Conservation (phyloP, 92 coral and sea anemone genomes). For the Porites evermanni region DNA sequence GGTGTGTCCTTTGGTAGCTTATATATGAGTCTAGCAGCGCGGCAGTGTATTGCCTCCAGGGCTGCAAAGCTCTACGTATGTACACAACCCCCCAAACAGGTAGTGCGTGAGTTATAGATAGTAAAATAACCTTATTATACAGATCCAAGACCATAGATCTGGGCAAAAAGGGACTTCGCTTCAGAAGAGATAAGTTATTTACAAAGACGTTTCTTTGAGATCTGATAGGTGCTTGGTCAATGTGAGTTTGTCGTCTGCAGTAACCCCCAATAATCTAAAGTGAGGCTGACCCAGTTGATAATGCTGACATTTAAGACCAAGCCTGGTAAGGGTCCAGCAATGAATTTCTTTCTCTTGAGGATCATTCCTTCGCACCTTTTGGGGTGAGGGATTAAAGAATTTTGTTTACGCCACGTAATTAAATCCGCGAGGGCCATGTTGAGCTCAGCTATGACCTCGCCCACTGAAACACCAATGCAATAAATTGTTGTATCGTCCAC, state of each 20-base stretch:
- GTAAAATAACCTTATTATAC: constrained; percentile 37
- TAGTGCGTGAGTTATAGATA: constrained; percentile 43
- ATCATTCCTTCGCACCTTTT: background rate
- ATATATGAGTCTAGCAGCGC: constrained; percentile 18
- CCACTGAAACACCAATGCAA: too few relatives aligned
- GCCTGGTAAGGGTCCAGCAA: background rate
- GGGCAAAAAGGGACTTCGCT: constrained; percentile 30
- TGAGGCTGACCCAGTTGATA: constrained; percentile 16
- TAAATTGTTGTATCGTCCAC: background rate
- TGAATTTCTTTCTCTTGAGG: constrained; percentile 18
- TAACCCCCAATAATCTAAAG: constrained; percentile 9
- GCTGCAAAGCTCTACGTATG: constrained; percentile 6
- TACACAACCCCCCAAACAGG: background rate
- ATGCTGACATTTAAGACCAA: background rate
- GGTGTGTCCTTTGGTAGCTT: constrained; percentile 19
- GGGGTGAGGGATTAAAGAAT: background rate
- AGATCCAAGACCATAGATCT: background rate
- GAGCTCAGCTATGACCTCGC: background rate
- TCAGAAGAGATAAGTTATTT: constrained; percentile 34
- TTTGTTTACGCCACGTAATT: constrained; percentile 1
- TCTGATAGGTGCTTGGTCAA: background rate
- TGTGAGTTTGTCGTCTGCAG: background rate
- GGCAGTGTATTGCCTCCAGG: constrained; percentile 10
- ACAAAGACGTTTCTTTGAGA: constrained; percentile 15
- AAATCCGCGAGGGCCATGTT: constrained; percentile 9